phyloP scores from a whole-genome alignment of 2,113 vertebrate species.

The Rattus rattus region DNA sequence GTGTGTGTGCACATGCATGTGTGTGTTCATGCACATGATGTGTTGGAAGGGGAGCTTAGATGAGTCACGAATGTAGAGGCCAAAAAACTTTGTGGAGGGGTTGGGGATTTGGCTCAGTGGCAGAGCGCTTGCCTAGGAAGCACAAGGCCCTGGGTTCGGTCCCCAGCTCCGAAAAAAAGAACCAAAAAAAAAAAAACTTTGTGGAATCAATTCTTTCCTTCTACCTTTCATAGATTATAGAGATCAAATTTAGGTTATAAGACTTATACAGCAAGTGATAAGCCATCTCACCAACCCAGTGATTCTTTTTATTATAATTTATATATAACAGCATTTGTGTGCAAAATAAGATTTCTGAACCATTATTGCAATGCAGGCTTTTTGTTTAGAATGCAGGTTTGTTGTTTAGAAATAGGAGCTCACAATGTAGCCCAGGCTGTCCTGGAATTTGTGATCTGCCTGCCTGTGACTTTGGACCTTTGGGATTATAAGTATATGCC shows the following conservation, averaged over 20 bases:
- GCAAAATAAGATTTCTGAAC: slow-evolving; percentile 8
- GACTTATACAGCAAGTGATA: neutral
- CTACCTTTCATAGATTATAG: neutral
- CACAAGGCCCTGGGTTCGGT: too few species aligned
- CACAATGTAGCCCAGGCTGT: neutral
- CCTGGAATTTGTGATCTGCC: neutral
- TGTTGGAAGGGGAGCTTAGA: neutral
- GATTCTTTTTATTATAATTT: slow-evolving; percentile 15
- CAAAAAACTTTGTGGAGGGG: neutral
- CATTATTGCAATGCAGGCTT: neutral
- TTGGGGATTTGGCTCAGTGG: too few species aligned
- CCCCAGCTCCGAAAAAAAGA: too few species aligned
- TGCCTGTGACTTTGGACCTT: neutral
- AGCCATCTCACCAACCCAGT: neutral
- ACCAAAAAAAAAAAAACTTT: neutral
- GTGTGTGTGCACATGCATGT: too few species aligned
- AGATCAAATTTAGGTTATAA: neutral
- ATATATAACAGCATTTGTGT: slow-evolving; percentile 25
- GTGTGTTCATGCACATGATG: too few species aligned
- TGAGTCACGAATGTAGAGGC: neutral
- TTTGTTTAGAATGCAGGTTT: neutral
- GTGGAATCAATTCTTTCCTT: neutral
- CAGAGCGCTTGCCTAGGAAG: too few species aligned
- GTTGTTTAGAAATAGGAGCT: neutral
- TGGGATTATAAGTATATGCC: neutral